Conservation (phyloP, 2,797 vertebrate species). For the Tadarida brasiliensis region DNA sequence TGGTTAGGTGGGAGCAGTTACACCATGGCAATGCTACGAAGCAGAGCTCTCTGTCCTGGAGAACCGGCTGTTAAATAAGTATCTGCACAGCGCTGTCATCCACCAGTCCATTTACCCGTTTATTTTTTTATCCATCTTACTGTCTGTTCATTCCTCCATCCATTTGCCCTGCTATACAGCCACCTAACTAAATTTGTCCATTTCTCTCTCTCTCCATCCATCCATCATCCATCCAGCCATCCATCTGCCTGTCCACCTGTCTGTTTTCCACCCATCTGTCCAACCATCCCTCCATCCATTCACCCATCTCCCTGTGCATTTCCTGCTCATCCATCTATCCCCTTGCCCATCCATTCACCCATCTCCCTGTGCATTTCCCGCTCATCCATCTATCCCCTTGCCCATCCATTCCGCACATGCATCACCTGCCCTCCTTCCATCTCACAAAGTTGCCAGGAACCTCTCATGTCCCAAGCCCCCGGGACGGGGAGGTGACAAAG, state of each 20-base stretch:
- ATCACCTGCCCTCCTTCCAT: background rate
- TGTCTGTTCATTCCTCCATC: too few species aligned
- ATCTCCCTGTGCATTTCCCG: background rate
- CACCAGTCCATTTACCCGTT: background rate
- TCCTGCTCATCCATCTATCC: background rate
- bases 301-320: too few species aligned
- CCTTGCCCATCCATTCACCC: background rate
- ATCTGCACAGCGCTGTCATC: background rate
- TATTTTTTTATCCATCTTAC: background rate
- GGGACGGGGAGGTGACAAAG: background rate
- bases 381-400: too few species aligned
- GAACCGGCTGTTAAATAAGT: background rate
- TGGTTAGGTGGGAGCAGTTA: background rate
- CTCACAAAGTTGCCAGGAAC: background rate
- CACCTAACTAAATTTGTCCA: too few species aligned
- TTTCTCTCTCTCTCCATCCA: background rate
- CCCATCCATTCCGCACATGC: background rate
- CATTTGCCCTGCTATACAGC: too few species aligned
- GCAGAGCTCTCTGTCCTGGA: background rate
- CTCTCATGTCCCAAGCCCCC: background rate
- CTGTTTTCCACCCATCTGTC: rapidly evolving
- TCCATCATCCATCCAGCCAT: background rate
- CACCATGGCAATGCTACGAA: background rate
- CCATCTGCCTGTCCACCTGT: too few species aligned
- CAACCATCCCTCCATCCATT: too few species aligned